A percentile compares a stretch with the other conserved stretches of the same genome.
These are phyloP conservation scores for Amblyopsis hoosieri DNA, from an alignment of 2,797 vertebrate species.

Conservation along the genomic window DNA sequence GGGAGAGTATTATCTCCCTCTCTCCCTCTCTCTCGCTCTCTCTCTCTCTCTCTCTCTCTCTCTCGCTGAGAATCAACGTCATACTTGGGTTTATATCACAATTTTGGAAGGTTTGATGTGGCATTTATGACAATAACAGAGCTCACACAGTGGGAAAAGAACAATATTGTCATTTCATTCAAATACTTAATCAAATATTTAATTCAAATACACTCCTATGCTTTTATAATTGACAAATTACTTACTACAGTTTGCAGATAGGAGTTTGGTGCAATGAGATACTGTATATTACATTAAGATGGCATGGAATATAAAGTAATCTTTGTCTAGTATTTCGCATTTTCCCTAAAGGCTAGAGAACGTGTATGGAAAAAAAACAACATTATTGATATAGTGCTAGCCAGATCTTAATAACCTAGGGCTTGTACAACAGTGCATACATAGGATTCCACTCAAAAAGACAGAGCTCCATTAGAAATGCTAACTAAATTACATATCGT, in stretches of 20 bases:
- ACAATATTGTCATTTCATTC: constrained; percentile 30
- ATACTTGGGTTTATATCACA: constrained; percentile 54
- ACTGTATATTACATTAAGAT: constrained; percentile 25
- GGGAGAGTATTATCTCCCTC: constrained; percentile 31
- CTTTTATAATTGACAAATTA: constrained; percentile 22
- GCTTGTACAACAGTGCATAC: constrained; percentile 54
- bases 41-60: background rate
- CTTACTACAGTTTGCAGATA: background rate
- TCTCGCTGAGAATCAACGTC: constrained; percentile 40
- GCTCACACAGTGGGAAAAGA: constrained; percentile 14
- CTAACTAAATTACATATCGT: constrained; percentile 53
- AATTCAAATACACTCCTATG: no score
- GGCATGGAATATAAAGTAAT: constrained; percentile 36
- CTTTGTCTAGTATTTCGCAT: constrained; percentile 33
- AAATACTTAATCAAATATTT: constrained; percentile 5
- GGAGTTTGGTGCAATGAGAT: constrained; percentile 15
- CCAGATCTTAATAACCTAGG: constrained; percentile 47
- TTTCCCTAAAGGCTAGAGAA: constrained; percentile 33
- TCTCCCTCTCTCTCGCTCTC: background rate
- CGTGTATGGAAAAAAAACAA: constrained; percentile 28
- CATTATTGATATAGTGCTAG: constrained; percentile 24
- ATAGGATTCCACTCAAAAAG: constrained; percentile 49
- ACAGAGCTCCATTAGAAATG: constrained; percentile 59
- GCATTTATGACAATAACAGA: constrained; percentile 40
- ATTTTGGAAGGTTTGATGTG: constrained; percentile 33